phyloP scores from a whole-genome alignment of 2,113 vertebrate genomes.

The Cyphomyrus plagiostoma region DNA sequence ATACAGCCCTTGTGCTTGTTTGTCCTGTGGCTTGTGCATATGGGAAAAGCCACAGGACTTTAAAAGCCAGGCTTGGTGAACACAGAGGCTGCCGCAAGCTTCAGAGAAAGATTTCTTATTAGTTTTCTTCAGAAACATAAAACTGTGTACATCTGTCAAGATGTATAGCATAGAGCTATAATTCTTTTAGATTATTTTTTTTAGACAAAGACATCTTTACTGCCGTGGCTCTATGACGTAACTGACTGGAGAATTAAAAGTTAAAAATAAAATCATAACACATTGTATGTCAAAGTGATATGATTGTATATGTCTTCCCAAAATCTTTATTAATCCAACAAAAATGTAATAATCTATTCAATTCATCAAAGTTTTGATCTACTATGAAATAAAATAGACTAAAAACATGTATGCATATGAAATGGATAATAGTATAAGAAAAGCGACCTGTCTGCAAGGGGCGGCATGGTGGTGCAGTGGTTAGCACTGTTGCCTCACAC shows the following conservation, averaged over 20 bases:
- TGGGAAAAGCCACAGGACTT: background rate
- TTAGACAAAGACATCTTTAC: background rate
- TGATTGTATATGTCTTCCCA: background rate
- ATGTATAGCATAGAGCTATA: background rate
- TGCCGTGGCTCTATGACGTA: background rate
- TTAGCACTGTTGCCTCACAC: no score
- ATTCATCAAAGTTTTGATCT: background rate
- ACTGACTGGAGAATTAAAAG: background rate
- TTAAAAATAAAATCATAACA: background rate
- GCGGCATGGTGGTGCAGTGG: no score
- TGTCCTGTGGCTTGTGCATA: background rate
- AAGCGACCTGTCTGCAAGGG: background rate
- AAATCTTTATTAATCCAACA: background rate
- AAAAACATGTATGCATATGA: background rate
- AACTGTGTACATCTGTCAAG: background rate
- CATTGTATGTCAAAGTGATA: background rate
- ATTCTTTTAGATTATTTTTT: background rate
- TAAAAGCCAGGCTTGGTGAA: background rate
- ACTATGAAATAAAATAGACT: background rate
- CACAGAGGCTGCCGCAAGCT: slow-evolving; percentile 8
- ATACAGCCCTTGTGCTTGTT: background rate
- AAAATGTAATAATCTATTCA: background rate
- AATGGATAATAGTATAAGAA: background rate
- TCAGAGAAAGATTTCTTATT: background rate
- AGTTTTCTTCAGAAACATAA: background rate